A percentile compares a stretch with the other conserved stretches of the same genome.
phyloP scores from a whole-genome alignment of 1,140 invertebrate species.

The Trachelipus rathkii region DNA sequence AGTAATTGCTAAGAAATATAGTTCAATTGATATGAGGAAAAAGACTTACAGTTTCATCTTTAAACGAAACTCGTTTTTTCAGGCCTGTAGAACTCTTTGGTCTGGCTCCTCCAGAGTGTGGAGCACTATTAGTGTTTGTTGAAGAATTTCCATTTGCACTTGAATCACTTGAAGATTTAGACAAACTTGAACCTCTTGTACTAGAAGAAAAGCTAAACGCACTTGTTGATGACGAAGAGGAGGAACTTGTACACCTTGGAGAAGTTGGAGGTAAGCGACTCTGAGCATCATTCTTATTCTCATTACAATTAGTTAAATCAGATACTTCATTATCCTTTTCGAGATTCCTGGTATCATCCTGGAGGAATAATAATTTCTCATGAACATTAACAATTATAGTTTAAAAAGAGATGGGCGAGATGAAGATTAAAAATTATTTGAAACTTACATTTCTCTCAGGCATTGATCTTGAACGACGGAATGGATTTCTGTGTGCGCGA shows the following conservation, averaged over 20 bases:
- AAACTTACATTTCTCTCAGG: conserved; percentile 36
- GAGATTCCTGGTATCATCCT: too few species aligned
- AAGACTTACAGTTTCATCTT: conserved; percentile 39
- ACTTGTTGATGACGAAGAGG: conserved; percentile 25
- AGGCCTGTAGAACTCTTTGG: conserved; percentile 40
- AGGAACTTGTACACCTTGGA: conserved; percentile 31
- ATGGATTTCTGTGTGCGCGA: conserved; percentile 33
- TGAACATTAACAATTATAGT: too few species aligned
- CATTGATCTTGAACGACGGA: conserved; percentile 38
- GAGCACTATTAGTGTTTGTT: conserved; percentile 26
- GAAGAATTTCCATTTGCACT: conserved; percentile 33
- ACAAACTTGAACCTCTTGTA: conserved; percentile 36
- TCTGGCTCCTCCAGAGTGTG: conserved; percentile 36
- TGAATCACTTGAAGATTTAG: conserved; percentile 44
- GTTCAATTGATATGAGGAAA: not conserved
- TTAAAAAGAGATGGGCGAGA: too few species aligned
- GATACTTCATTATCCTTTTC: too few species aligned
- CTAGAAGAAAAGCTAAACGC: conserved; percentile 29
- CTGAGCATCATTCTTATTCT: conserved; percentile 17
- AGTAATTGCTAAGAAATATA: not conserved
- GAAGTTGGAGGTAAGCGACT: conserved; percentile 37
- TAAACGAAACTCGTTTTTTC: conserved; percentile 44
- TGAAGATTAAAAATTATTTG: too few species aligned
- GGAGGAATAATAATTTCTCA: too few species aligned
- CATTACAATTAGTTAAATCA: not conserved